These are phyloP conservation scores for Sciurus niger DNA, from an alignment of 2,113 vertebrate genomes.

Conservation along the genomic window DNA sequence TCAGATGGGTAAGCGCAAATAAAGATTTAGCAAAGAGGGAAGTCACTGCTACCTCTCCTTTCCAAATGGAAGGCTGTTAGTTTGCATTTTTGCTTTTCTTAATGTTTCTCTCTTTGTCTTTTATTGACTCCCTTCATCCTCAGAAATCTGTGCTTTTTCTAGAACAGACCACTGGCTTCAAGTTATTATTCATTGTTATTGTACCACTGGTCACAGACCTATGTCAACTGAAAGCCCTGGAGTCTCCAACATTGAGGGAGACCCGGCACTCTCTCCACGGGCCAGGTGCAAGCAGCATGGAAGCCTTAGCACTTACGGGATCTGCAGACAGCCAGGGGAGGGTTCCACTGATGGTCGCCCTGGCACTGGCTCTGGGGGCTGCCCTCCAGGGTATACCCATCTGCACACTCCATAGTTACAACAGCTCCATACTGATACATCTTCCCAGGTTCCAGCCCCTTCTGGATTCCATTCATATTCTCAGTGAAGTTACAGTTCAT, in stretches of 20 bases:
- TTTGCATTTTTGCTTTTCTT: neutral
- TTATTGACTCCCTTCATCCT: neutral
- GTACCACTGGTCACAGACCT: neutral
- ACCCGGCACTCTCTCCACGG: neutral
- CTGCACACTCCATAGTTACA: slow-evolving; percentile 85
- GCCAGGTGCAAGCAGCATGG: neutral
- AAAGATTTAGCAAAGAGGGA: neutral
- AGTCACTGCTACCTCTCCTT: neutral
- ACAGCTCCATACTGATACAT: slow-evolving; percentile 72
- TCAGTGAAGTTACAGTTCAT: slow-evolving; percentile 78
- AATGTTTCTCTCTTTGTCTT: neutral
- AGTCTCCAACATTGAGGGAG: neutral
- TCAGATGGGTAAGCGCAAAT: neutral
- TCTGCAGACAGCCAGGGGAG: slow-evolving; percentile 87
- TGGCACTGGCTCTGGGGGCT: slow-evolving; percentile 86
- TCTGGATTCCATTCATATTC: slow-evolving; percentile 54
- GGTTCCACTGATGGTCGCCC: slow-evolving; percentile 86
- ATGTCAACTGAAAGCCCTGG: neutral
- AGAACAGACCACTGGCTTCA: neutral
- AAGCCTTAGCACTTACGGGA: slow-evolving; percentile 77
- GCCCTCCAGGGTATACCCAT: slow-evolving; percentile 85
- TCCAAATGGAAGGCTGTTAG: neutral
- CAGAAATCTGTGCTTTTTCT: neutral
- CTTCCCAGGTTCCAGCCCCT: slow-evolving; percentile 59
- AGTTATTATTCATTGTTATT: neutral